Conservation (phyloP, 1,140 invertebrate species). For the Drosophila albomicans region DNA sequence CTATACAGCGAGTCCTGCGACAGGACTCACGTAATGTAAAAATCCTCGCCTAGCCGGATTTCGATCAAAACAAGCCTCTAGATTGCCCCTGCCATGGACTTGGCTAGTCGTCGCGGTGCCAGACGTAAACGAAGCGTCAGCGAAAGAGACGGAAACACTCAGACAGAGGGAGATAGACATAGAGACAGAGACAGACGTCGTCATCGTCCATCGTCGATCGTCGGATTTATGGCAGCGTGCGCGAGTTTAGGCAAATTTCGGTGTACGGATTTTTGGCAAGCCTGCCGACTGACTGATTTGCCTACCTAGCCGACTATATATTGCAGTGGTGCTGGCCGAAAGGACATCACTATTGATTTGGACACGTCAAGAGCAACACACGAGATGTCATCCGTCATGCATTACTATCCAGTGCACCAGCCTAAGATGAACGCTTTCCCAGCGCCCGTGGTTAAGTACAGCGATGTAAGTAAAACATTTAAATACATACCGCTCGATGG, state of each 20-base stretch:
- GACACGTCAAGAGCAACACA: constrained; percentile 38
- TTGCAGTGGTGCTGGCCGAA: constrained; percentile 30
- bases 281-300: not conserved
- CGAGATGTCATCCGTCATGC: constrained; percentile 78
- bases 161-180: constrained; percentile 10
- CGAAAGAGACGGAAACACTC: not conserved
- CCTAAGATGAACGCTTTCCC: constrained; percentile 54
- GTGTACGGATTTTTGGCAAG: constrained; percentile 34
- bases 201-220: constrained; percentile 23
- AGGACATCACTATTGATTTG: constrained; percentile 57
- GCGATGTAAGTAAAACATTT: constrained; percentile 52
- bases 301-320: constrained; percentile 70
- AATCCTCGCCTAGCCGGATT: constrained; percentile 66
- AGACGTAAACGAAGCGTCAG: constrained; percentile 39
- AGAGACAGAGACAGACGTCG: constrained; percentile 23
- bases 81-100: constrained; percentile 48
- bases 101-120: constrained; percentile 67
- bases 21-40: constrained; percentile 68
- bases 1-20: constrained; percentile 5
- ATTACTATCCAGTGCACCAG: constrained; percentile 80
- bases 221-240: constrained; percentile 73
- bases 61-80: constrained; percentile 78
- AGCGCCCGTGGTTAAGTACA: constrained; percentile 61
- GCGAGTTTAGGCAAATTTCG: constrained; percentile 80
- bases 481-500: not conserved